These are phyloP conservation scores for Mustela lutreola DNA, from an alignment of 2,113 vertebrate genomes.

Conservation along the genomic window DNA sequence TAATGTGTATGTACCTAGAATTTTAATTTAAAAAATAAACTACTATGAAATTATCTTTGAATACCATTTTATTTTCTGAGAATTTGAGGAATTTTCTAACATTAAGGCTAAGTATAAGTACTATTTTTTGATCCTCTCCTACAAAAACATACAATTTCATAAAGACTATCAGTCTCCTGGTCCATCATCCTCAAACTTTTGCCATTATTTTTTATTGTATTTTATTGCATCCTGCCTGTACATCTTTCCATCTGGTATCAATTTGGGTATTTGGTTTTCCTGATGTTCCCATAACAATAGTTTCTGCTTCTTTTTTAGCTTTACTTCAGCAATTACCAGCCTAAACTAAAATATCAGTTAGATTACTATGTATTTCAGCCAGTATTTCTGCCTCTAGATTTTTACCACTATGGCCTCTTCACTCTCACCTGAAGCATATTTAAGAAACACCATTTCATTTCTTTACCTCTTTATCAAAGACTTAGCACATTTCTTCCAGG, in stretches of 20 bases:
- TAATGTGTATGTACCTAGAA: not conserved
- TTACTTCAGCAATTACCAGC: not conserved
- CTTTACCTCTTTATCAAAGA: not conserved
- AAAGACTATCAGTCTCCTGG: not conserved
- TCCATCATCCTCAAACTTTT: not conserved
- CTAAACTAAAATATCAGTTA: not conserved
- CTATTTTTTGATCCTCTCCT: not conserved
- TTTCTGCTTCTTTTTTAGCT: not conserved
- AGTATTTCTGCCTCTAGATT: not conserved
- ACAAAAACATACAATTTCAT: not conserved
- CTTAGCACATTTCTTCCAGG: not conserved
- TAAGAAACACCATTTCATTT: not conserved
- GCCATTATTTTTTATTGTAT: not conserved
- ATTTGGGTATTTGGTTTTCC: not conserved
- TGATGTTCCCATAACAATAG: not conserved
- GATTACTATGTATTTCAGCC: not conserved
- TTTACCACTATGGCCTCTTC: not conserved
- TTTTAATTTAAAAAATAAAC: conserved; percentile 48
- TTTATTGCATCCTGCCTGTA: not conserved
- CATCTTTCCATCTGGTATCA: not conserved
- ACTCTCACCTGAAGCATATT: not conserved
- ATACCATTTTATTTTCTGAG: conserved; percentile 5
- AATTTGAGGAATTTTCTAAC: not conserved
- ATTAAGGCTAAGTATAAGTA: not conserved
- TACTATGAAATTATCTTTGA: conserved; percentile 33